Evolutionary conservation across 2,113 vertebrate genomes (phyloP).

Genomic region (Stercorarius parasiticus): DNA sequence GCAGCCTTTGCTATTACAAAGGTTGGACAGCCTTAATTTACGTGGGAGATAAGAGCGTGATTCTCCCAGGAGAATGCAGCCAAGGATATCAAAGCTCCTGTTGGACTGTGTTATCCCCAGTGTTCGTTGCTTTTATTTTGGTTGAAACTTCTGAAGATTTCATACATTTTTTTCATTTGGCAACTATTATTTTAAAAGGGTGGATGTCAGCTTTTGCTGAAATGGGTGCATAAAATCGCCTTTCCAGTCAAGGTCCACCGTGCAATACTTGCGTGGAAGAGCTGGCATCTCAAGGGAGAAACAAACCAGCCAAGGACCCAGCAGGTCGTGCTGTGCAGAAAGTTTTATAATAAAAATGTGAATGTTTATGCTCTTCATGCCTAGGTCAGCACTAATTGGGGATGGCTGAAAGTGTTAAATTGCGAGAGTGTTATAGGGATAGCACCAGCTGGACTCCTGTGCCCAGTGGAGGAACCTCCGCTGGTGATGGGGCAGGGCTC

Average conservation of each 20-base stretch:
- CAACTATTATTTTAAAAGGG: neutral
- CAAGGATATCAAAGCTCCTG: neutral
- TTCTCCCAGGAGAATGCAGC: neutral
- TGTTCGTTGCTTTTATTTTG: neutral
- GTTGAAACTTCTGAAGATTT: neutral
- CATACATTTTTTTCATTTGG: neutral
- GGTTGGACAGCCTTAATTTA: neutral
- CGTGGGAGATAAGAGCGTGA: neutral
- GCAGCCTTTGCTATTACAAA: neutral
- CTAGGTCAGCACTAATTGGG: neutral
- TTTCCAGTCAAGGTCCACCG: neutral
- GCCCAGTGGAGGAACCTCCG: neutral
- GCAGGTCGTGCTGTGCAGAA: neutral
- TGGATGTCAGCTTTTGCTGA: neutral
- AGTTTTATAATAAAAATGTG: neutral
- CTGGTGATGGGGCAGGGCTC: neutral
- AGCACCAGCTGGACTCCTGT: neutral
- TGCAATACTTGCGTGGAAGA: neutral
- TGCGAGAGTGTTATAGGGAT: fast-evolving
- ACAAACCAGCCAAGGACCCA: neutral
- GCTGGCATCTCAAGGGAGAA: neutral
- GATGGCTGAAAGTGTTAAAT: neutral
- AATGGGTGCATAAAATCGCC: neutral
- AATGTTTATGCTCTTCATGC: neutral
- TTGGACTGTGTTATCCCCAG: neutral